Evolutionary conservation across 2,113 vertebrate genomes (phyloP).

Genomic region (Haemorhous mexicanus): DNA sequence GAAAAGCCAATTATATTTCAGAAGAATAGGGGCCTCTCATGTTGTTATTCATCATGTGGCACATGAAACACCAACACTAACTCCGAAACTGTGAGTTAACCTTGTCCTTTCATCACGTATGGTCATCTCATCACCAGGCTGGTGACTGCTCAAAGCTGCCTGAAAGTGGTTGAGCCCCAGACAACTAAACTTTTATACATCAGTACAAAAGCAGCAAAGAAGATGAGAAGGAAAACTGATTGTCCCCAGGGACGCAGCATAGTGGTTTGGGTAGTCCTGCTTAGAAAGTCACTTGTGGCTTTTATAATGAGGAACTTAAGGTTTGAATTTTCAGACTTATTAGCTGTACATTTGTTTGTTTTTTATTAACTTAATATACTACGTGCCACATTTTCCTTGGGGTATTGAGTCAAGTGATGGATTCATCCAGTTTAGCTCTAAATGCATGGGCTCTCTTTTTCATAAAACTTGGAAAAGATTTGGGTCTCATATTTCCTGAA

Average conservation of each 20-base stretch:
- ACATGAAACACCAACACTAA: conserved; percentile 2
- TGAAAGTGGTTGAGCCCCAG: background rate
- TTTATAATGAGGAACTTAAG: conserved; percentile 53
- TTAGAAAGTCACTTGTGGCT: conserved; percentile 50
- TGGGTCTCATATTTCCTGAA: background rate
- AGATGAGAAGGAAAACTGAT: conserved; percentile 39
- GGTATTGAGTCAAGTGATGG: conserved; percentile 5
- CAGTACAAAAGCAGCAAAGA: conserved; percentile 41
- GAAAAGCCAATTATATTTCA: conserved; percentile 42
- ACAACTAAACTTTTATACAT: conserved; percentile 25
- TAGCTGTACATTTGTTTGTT: conserved; percentile 42
- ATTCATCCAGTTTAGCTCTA: conserved; percentile 15
- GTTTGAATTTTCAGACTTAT: conserved; percentile 57
- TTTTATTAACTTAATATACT: conserved; percentile 49
- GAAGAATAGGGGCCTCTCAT: conserved; percentile 45
- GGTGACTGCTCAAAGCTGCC: conserved; percentile 40
- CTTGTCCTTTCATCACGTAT: conserved; percentile 14
- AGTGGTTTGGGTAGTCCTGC: conserved; percentile 38
- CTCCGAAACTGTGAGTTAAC: background rate
- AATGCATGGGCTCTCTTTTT: background rate
- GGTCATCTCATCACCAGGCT: background rate
- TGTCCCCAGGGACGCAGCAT: background rate
- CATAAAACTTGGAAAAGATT: background rate
- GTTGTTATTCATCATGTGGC: conserved; percentile 39
- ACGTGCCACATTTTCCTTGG: conserved; percentile 12